Conservation (phyloP, 2,797 vertebrate genomes). For the Parauchenoglanis punctatus region DNA sequence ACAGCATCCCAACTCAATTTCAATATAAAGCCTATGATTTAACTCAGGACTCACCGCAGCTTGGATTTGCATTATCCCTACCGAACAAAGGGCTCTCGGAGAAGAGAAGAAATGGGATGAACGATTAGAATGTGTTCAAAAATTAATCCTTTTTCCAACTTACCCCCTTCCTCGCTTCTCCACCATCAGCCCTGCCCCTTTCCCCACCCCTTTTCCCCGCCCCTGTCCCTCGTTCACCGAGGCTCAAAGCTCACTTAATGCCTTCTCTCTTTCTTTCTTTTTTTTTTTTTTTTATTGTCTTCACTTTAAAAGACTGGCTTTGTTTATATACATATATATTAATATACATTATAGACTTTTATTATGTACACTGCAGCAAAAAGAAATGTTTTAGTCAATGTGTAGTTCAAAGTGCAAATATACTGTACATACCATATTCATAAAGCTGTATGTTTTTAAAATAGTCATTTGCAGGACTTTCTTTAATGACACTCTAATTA, state of each 20-base stretch:
- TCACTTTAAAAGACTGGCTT: slow-evolving; percentile 45
- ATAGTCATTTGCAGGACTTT: slow-evolving; percentile 28
- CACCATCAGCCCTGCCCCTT: not conserved
- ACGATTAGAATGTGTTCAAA: slow-evolving; percentile 1
- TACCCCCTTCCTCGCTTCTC: slow-evolving; percentile 13
- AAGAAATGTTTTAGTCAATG: slow-evolving; percentile 22
- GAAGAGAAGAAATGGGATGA: not conserved
- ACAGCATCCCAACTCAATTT: slow-evolving; percentile 33
- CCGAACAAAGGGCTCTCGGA: slow-evolving; percentile 36
- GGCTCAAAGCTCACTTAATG: slow-evolving; percentile 8
- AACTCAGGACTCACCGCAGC: slow-evolving; percentile 34
- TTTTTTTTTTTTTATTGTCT: slow-evolving; percentile 30
- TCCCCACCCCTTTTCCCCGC: not conserved
- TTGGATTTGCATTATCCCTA: slow-evolving; percentile 40
- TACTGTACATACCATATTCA: slow-evolving; percentile 45
- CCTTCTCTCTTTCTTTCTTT: slow-evolving; percentile 25
- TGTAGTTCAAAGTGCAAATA: slow-evolving; percentile 53
- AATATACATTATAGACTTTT: slow-evolving; percentile 49
- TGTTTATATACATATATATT: slow-evolving; percentile 1
- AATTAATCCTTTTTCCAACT: not conserved
- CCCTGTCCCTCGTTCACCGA: slow-evolving; percentile 17
- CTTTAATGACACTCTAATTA: slow-evolving; percentile 12
- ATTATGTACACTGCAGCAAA: slow-evolving; percentile 54
- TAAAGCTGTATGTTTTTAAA: slow-evolving; percentile 50
- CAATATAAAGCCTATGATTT: slow-evolving; percentile 47